Base-by-base conservation (phyloP, 2,797 vertebrate genomes). In the Amblyraja radiata region DNA sequence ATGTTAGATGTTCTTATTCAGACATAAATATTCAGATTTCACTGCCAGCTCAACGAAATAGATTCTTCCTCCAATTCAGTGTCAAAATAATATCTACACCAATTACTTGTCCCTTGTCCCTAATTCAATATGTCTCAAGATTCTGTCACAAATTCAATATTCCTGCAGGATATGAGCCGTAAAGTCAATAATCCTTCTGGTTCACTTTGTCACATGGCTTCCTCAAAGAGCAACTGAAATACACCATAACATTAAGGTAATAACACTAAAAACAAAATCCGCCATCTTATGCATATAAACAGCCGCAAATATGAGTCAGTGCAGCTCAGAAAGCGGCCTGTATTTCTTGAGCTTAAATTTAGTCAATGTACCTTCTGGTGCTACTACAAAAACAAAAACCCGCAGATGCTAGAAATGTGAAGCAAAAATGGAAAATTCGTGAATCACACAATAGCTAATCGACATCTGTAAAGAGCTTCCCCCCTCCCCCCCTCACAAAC, bases 91-190 rank as follows among this genome's bases (percentile, higher is more conserved):
- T 39, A 61, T 61, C 23, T n/a, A 5, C 54, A 90, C 23, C 32
- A 39, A 39, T 65, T 39, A 39, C 32, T 23, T 71, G 18, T 90
- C 65, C 65, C 63, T 4, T 23, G 36, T 90, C 63, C 63, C 65
- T 36, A 23, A 90, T 90, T 90, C 88, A 68, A 36, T 46, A 90
- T 23, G 16, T 23, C 65, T 90, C 65, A 63, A 71, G 14, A 90
- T 90, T 90, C 65, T 90, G 63, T 90, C 88, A 90, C 32, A 90
- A 90, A 90, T 68, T 71, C 88, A 90, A 46, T 90, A 90, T 46
- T 39, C 86, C n/a, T 90, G 16, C 32, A 90, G 36, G 63, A 25
- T 54, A 84, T 73, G 65, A 71, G 63, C 65, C 14, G 39, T 8
- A 90, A 90, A 71, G 0, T 90, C 86, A 6, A 90, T 90, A 71